These are phyloP conservation scores for Oscheius myriophilus DNA, from an alignment of 2,888 invertebrate species.

Conservation along the genomic window DNA sequence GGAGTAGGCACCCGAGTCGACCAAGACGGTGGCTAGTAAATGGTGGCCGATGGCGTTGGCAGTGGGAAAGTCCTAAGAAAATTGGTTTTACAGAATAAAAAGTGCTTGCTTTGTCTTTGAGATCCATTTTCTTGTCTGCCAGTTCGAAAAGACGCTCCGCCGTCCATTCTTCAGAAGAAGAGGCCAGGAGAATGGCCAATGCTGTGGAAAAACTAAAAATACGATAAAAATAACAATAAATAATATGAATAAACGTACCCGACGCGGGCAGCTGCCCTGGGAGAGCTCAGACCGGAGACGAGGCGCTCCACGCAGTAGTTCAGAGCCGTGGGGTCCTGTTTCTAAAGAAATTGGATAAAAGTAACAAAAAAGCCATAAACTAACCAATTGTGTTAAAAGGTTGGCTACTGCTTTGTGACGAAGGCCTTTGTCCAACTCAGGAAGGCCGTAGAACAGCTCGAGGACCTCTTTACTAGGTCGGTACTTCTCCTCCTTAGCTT, in stretches of 20 bases:
- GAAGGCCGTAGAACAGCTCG: constrained; percentile 45
- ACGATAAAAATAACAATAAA: neutral
- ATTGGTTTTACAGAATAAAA: neutral
- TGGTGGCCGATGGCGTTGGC: constrained; percentile 49
- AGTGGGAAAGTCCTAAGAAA: constrained; percentile 37
- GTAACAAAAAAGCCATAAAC: neutral
- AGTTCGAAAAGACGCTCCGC: constrained; percentile 39
- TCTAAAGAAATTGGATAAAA: constrained; percentile 13
- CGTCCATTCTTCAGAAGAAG: constrained; percentile 36
- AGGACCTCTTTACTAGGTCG: constrained; percentile 50
- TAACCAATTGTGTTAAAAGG: constrained; percentile 40
- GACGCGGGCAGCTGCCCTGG: constrained; percentile 50
- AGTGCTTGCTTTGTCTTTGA: constrained; percentile 22
- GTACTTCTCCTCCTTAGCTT: constrained; percentile 1
- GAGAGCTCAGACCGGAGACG: constrained; percentile 45
- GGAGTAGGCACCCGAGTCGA: constrained; percentile 26
- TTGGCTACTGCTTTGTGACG: constrained; percentile 40
- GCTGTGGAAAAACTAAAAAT: constrained; percentile 33
- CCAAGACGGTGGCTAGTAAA: constrained; percentile 35
- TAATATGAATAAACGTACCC: constrained; percentile 31
- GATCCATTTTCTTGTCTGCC: constrained; percentile 49
- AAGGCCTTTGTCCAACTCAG: constrained; percentile 42
- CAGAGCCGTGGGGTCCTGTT: constrained; percentile 31
- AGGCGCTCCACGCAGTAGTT: constrained; percentile 49
- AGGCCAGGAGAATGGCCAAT: constrained; percentile 30